Base-by-base conservation (phyloP, 1,140 invertebrate species). In the Aphaenogaster ashmeadi region DNA sequence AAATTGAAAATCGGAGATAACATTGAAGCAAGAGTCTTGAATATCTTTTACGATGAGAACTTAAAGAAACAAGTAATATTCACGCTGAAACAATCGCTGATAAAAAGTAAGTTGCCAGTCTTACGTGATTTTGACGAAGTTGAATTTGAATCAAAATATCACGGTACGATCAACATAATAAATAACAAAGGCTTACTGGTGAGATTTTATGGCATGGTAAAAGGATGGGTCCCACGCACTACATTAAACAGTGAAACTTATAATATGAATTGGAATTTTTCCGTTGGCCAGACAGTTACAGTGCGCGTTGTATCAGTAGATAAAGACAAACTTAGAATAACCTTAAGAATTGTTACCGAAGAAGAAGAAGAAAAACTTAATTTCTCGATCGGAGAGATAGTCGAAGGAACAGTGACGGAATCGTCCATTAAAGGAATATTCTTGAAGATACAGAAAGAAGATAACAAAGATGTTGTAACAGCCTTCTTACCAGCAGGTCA, bases 281-380 rank as follows among this genome's bases (percentile, higher is more conserved):
- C 96, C 54, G 86, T 96, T 9, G 97, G 97, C 52, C 96, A 97
- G 93, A 96, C 97, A 41, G 95, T 97, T 33, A 93, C 93, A 15
- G 96, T 95, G 44, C 95, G 94, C 1, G 94, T 96, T 15, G 88
- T 95, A n/a, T 80, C 87, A 3, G 93, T 96, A 1, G 90, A 96
- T 11, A 21, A 92, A 0, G 87, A 94, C 7, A 78, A 88, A 0
- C 93, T 93, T 75, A 96, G 94, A 91, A 94, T 96, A 87, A 92
- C 84, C 1, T 92, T 96, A 7, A 95, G 93, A 64, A 86, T 96
- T 18, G 93, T 89, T 9, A 90, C 38, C 13, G 74, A 89, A 6
- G 72, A 91, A 13, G 69, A 60, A 8, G 33, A 78, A n/a, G 9
- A 50, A 47, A 72, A 44, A 18, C 21, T 52, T 6, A n/a, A 4